A percentile compares a stretch with the other conserved stretches of the same genome.
Conservation (phyloP, 2,797 vertebrate species). For the Falco rusticolus region DNA sequence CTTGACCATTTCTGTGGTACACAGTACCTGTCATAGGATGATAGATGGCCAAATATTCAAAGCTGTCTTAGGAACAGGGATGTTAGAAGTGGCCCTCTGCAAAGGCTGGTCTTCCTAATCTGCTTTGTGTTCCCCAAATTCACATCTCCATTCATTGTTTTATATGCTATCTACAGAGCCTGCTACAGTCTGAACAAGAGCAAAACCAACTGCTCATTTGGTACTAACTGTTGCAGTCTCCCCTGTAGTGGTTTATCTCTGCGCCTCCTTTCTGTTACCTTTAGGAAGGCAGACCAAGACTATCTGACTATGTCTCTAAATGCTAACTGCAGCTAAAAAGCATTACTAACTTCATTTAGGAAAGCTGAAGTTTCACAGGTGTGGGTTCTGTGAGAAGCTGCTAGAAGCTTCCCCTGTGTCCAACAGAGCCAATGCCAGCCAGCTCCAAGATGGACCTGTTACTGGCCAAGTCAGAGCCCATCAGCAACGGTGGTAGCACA, state of each 20-base stretch:
- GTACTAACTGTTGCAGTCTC: neutral
- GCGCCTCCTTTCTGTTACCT: neutral
- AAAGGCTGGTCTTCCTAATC: neutral
- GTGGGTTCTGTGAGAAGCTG: neutral
- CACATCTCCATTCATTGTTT: neutral
- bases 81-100: neutral
- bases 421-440: neutral
- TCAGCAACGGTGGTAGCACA: rapidly evolving
- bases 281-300: neutral
- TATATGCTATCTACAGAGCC: neutral
- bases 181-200: neutral
- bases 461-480: neutral
- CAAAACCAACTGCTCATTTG: neutral
- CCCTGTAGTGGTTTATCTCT: neutral
- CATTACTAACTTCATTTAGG: neutral
- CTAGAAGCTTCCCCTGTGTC: neutral
- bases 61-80: neutral
- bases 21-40: rapidly evolving
- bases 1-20: neutral
- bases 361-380: neutral
- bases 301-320: neutral
- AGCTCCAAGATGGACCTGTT: neutral
- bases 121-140: neutral
- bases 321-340: neutral
- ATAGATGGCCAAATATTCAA: neutral